Base-by-base conservation (phyloP, 2,797 vertebrate genomes). In the Syngnathus acus region DNA sequence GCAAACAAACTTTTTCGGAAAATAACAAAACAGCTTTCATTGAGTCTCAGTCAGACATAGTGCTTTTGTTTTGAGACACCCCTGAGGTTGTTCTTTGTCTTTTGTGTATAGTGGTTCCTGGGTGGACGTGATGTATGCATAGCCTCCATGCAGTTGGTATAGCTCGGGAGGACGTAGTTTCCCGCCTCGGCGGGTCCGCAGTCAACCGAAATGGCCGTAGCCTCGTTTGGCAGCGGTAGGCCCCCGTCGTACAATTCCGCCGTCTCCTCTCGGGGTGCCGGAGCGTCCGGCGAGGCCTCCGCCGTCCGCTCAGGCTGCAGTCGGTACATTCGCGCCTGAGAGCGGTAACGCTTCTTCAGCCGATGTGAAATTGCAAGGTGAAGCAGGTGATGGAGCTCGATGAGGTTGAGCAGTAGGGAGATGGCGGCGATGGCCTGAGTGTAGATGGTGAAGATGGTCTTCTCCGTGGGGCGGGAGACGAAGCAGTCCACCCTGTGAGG, bases 381-480 rank as follows among this genome's bases (percentile, higher is more conserved):
- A 19, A 92, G 65, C 17, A 94, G 84, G 74, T 91, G 79, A 45
- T 93, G 62, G 9, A 94, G 88, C 76, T 94, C 93, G 0, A 87
- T 0, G 1, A 93, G 21, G 75, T 94, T 94, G 62, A 94, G 90
- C 23, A 94, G 63, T 64, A 92, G 65, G 2, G 93, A 93, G 47
- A 94, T 1, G 9, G 40, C 70, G 0, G 92, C 89, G 2, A 92
- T 87, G 21, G 66, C 82, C 82, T 93, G 89, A 64, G 88, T 92
- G 81, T 93, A 94, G 66, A 94, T 73, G 65, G 90, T 93, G 73
- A 94, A 93, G 67, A 94, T 88, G 1, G 92, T 92, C 84, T 94
- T 94, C 76, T 94, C 93, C 0, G 91, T 94, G 63, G 93, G 93
- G 0, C 92, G 84, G 0, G 93, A 94, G 65, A 93, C 90, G 61